Evolutionary conservation across 2,888 invertebrate species (phyloP), one percentile per base, ranked within the genome.

Genomic region (Tolmerus cingulatus): DNA sequence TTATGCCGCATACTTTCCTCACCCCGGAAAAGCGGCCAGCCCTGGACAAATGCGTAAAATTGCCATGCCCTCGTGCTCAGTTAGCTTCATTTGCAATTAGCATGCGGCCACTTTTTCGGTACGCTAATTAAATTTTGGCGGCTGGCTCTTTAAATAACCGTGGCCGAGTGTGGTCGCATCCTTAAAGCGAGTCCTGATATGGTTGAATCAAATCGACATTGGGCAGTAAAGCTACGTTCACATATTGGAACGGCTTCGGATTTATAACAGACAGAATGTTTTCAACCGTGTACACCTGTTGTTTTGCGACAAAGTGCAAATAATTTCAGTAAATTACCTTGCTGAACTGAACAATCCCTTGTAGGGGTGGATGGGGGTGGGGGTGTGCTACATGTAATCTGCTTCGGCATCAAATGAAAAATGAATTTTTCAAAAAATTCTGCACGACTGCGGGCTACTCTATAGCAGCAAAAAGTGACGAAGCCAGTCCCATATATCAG

Each of bases 401-500:
- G 34, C 55, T 55, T 14, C 82, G 51, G 57, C 37, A 86, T 78
- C 78, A 77, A 78, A 86, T 86, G 77, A 86, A 86, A 86, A 77
- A 86, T 78, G 23, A 57, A 86, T 86, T 86, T 86, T 77, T 86
- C 40, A 40, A 40, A 86, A 86, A 87, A 84, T 43, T 43, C 74
- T 46, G n/a, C n/a, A 43, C 37, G 43, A 74, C 74, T 27, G 85
- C 19, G n/a, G 5, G 19, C 82, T 1, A 16, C 55, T 55, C 5
- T 16, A 9, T n/a, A n/a, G 2, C 55, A 19, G 66, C 87, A 84
- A 40, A 84, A 87, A 57, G 55, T 85, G 66, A 76, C 23, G 82
- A 55, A 27, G 34, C 23, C 57, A 86, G 23, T 74, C 77, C 51
- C 86, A 88, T 88, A 87, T 84, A 88, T 88, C 88, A 87, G 34